Evolutionary conservation across 2,113 vertebrate species (phyloP).

Genomic region (Paratilapia polleni): DNA sequence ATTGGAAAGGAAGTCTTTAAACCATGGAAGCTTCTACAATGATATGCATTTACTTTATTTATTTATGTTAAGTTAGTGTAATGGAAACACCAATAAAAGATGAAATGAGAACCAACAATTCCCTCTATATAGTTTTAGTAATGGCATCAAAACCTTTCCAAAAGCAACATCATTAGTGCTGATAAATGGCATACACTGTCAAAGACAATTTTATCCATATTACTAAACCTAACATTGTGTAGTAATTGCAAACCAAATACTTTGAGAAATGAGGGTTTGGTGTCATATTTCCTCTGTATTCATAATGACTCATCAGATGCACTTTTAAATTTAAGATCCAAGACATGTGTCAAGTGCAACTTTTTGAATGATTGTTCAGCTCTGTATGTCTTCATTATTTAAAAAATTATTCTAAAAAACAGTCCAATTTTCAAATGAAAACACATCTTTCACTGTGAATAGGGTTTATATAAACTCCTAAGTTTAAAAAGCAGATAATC

Average conservation of each 20-base stretch:
- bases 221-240: not conserved
- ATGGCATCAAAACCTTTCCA: not conserved
- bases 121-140: not conserved
- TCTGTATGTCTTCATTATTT: not conserved
- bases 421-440: not conserved
- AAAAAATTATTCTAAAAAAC: not conserved
- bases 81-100: not conserved
- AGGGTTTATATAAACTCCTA: not conserved
- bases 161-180: not conserved
- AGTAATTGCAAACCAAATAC: not conserved
- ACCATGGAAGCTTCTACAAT: not conserved
- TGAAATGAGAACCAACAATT: not conserved
- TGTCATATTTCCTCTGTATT: not conserved
- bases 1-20: not conserved
- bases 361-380: not conserved
- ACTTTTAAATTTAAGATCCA: not conserved
- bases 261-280: not conserved
- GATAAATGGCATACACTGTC: not conserved
- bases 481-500: not conserved
- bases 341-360: not conserved
- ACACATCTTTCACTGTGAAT: not conserved
- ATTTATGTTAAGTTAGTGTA: not conserved
- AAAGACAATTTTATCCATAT: not conserved
- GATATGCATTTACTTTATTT: not conserved
- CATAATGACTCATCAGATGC: not conserved